phyloP scores from a whole-genome alignment of 2,888 invertebrate genomes.

The Scaptodrosophila latifasciaeformis region DNA sequence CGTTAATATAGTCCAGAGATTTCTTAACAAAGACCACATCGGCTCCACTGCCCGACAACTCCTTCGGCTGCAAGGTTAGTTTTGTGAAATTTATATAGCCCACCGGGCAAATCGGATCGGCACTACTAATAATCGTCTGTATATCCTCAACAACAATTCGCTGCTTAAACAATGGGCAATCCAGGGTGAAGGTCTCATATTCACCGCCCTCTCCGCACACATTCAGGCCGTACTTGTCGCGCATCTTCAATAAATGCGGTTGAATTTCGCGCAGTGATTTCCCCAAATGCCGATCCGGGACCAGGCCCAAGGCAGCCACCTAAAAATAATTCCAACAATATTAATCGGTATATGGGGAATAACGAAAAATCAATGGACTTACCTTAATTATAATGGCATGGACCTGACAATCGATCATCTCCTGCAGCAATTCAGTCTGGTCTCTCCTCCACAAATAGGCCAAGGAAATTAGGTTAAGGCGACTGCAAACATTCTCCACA shows the following conservation, averaged over 20 bases:
- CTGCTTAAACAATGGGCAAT: constrained; percentile 96
- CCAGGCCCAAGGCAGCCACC: constrained; percentile 90
- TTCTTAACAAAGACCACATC: constrained; percentile 77
- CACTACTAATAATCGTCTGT: constrained; percentile 91
- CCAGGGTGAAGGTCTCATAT: constrained; percentile 97
- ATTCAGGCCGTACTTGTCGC: constrained; percentile 94
- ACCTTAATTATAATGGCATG: constrained; percentile 98
- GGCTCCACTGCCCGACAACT: constrained; percentile 62
- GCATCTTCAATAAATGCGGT: constrained; percentile 90
- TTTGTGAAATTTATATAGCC: constrained; percentile 93
- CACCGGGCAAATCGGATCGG: constrained; percentile 95
- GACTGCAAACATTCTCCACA: constrained; percentile 97
- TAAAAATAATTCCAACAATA: constrained; percentile 42
- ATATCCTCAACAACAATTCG: constrained; percentile 89
- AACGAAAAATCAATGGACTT: too few species aligned
- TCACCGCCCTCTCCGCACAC: constrained; percentile 99
- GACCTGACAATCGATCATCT: constrained; percentile 96
- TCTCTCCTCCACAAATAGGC: constrained; percentile 97
- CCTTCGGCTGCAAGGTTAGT: constrained; percentile 84
- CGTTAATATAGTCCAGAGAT: constrained; percentile 79
- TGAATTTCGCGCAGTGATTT: constrained; percentile 89
- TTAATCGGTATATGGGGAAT: not conserved
- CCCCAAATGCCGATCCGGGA: constrained; percentile 90
- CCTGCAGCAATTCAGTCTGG: constrained; percentile 93
- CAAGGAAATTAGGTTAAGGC: constrained; percentile 91